A percentile compares a stretch with the other conserved stretches of the same genome.
phyloP scores from a whole-genome alignment of 2,113 vertebrate genomes.

The Ceyx margarethae region DNA sequence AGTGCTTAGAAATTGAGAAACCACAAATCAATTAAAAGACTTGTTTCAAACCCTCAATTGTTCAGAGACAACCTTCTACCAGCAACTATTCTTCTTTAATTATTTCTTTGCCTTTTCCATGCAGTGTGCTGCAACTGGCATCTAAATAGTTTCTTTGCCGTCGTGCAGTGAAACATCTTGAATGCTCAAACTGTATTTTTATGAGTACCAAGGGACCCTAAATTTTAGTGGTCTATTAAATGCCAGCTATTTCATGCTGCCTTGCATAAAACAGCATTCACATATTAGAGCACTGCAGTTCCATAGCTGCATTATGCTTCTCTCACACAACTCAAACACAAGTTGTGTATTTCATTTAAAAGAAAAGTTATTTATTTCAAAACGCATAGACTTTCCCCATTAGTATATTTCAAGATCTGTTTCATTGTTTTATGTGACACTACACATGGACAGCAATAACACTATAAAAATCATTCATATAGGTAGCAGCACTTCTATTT shows the following conservation, averaged over 20 bases:
- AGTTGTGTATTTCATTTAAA: slow-evolving; percentile 60
- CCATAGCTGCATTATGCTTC: slow-evolving; percentile 78
- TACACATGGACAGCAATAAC: neutral
- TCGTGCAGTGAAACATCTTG: slow-evolving; percentile 79
- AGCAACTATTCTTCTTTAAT: slow-evolving; percentile 67
- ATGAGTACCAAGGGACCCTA: slow-evolving; percentile 81
- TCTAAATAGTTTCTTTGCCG: slow-evolving; percentile 81
- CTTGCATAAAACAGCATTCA: slow-evolving; percentile 87
- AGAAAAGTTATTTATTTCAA: slow-evolving; percentile 44
- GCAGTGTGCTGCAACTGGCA: slow-evolving; percentile 74
- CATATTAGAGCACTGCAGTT: slow-evolving; percentile 74
- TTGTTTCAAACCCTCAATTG: slow-evolving; percentile 61
- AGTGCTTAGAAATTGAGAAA: slow-evolving; percentile 29
- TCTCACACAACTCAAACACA: slow-evolving; percentile 58
- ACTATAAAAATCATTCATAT: neutral
- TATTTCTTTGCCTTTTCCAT: slow-evolving; percentile 75
- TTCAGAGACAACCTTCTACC: slow-evolving; percentile 68
- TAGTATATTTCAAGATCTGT: neutral
- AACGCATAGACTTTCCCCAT: slow-evolving; percentile 32
- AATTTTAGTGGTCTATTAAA: slow-evolving; percentile 89
- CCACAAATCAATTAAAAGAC: slow-evolving; percentile 18
- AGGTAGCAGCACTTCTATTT: neutral
- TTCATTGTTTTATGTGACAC: neutral
- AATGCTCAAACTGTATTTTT: slow-evolving; percentile 88
- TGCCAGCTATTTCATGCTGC: slow-evolving; percentile 87